Evolutionary conservation across 2,797 vertebrate genomes (phyloP).

Genomic region (Myotis planiceps): DNA sequence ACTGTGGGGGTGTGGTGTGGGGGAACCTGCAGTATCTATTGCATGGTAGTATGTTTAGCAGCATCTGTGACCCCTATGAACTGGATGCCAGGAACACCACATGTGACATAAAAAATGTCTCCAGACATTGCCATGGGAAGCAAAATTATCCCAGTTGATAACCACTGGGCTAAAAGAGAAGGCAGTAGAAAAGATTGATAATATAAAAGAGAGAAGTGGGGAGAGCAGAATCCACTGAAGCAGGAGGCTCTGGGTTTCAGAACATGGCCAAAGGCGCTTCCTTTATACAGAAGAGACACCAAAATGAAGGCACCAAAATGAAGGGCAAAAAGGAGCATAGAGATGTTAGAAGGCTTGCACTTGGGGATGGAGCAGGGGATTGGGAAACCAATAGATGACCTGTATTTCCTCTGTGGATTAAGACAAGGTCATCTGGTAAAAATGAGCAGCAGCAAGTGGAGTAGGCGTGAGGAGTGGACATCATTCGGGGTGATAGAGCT

Average conservation of each 20-base stretch:
- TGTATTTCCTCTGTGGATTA: background rate
- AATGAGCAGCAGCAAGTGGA: background rate
- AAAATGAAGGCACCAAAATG: background rate
- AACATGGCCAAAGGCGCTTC: background rate
- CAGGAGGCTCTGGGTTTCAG: background rate
- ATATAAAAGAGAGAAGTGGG: background rate
- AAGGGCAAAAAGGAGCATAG: background rate
- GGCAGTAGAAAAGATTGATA: background rate
- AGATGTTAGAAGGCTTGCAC: too few species aligned
- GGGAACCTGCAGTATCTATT: rapidly evolving
- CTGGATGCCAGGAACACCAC: background rate
- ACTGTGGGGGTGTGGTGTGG: rapidly evolving
- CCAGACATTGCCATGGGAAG: background rate
- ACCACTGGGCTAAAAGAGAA: background rate
- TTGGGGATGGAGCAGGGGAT: background rate
- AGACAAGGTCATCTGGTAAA: background rate
- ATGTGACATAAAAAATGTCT: background rate
- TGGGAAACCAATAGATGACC: background rate
- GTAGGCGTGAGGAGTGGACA: background rate
- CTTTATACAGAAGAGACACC: background rate
- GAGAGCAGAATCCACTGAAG: background rate
- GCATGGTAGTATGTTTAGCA: background rate
- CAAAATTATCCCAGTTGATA: background rate
- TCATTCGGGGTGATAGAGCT: background rate
- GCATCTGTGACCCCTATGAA: background rate